phyloP scores from a whole-genome alignment of 2,888 invertebrate species.

The Xestia c-nigrum region DNA sequence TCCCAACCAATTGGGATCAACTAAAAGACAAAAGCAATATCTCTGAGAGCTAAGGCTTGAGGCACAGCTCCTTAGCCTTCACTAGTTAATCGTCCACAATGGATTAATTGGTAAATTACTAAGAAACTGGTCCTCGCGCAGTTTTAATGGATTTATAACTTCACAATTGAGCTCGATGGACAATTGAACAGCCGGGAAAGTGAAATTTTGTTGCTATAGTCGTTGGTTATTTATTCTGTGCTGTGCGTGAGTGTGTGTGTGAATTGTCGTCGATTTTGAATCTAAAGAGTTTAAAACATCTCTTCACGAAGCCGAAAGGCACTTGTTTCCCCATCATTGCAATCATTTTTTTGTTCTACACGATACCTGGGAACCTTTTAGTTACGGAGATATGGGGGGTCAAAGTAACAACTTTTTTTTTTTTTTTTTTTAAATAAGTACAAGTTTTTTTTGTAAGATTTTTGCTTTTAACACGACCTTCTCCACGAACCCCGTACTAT shows the following conservation, averaged over 20 bases:
- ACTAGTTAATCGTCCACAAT: conserved; percentile 57
- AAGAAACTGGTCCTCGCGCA: conserved; percentile 34
- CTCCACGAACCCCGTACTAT: no score
- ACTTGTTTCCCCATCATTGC: no score
- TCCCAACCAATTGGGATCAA: conserved; percentile 15
- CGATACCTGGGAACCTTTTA: no score
- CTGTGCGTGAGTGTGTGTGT: background rate
- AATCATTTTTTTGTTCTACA: no score
- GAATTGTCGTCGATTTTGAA: conserved; percentile 10
- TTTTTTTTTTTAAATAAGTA: no score
- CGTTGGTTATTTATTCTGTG: background rate
- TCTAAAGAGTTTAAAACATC: no score
- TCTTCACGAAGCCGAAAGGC: no score
- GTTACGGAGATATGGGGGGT: no score
- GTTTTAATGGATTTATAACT: conserved; percentile 59
- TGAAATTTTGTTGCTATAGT: conserved; percentile 44
- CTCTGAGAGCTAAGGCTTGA: conserved; percentile 31
- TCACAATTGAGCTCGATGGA: conserved; percentile 43
- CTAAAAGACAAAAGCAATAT: conserved; percentile 31
- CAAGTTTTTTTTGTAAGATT: no score
- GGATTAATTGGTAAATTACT: conserved; percentile 67
- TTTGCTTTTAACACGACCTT: no score
- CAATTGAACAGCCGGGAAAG: conserved; percentile 47
- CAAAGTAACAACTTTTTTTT: no score
- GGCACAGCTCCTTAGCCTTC: conserved; percentile 20